A percentile compares a stretch with the other conserved stretches of the same genome.
Evolutionary conservation across 1,140 invertebrate genomes (phyloP).

Genomic region (Drosophila asahinai): DNA sequence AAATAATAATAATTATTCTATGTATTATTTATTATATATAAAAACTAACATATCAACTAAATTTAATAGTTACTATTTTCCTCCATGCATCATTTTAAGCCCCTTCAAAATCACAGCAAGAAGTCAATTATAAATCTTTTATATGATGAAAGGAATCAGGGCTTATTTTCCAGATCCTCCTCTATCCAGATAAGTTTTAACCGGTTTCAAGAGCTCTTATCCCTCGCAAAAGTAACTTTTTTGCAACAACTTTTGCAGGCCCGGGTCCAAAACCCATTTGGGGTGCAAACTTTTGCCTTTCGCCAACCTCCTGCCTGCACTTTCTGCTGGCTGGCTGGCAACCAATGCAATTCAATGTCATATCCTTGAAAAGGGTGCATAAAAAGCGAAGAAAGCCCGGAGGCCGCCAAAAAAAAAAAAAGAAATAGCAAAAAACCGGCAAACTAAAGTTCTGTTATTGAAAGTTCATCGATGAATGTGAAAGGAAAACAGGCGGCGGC

Average conservation of each 20-base stretch:
- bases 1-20: too few species aligned
- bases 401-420: slow-evolving; percentile 32
- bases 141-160: slow-evolving; percentile 6
- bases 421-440: slow-evolving; percentile 19
- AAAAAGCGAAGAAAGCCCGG: slow-evolving; percentile 38
- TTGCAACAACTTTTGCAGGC: slow-evolving; percentile 37
- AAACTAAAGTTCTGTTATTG: slow-evolving; percentile 69
- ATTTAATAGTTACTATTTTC: too few species aligned
- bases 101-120: background rate
- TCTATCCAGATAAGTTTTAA: slow-evolving; percentile 22
- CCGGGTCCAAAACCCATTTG: background rate
- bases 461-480: slow-evolving; percentile 81
- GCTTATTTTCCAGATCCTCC: slow-evolving; percentile 18
- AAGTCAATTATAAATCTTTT: slow-evolving; percentile 43
- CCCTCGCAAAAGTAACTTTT: slow-evolving; percentile 37
- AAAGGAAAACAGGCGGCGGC: slow-evolving; percentile 37
- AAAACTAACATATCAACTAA: too few species aligned
- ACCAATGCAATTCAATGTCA: slow-evolving; percentile 78
- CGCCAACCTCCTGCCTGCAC: slow-evolving; percentile 27
- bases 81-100: background rate
- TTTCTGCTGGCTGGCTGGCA: slow-evolving; percentile 47
- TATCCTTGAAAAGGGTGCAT: slow-evolving; percentile 70
- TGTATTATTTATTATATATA: too few species aligned
- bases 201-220: slow-evolving; percentile 30
- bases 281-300: slow-evolving; percentile 48